A percentile compares a stretch with the other conserved stretches of the same genome.
Conservation (phyloP, 2,888 invertebrate genomes). For the Sinopyrophorus schimmeli region DNA sequence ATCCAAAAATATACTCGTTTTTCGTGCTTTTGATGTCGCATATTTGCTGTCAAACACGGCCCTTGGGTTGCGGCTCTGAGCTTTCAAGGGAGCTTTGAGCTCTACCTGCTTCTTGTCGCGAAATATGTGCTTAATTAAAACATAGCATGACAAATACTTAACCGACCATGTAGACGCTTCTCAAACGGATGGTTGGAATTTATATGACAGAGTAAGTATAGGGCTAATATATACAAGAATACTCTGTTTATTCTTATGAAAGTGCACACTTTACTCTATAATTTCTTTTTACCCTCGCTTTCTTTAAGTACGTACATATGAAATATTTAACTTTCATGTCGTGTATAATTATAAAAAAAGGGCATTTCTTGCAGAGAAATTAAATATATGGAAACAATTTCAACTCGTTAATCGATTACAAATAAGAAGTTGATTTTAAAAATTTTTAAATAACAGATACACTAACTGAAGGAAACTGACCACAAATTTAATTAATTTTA, state of each 20-base stretch:
- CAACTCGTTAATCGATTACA: too few species aligned
- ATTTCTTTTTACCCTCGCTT: conserved; percentile 2
- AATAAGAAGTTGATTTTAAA: too few species aligned
- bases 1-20: conserved; percentile 43
- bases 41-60: conserved; percentile 41
- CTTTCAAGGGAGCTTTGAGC: conserved; percentile 43
- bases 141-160: conserved; percentile 55
- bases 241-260: conserved; percentile 17
- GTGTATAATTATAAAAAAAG: too few species aligned
- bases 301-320: neutral
- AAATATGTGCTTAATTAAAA: conserved; percentile 55
- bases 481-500: conserved; percentile 19
- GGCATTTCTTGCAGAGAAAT: too few species aligned
- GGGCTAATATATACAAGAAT: conserved; percentile 25
- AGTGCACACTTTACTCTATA: conserved; percentile 10
- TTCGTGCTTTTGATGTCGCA: conserved; percentile 40
- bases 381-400: too few species aligned
- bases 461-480: conserved; percentile 1
- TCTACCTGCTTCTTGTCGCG: conserved; percentile 47
- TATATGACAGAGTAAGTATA: conserved; percentile 25
- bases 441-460: too few species aligned
- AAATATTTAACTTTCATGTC: neutral
- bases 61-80: conserved; percentile 44
- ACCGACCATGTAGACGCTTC: conserved; percentile 42
- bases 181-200: conserved; percentile 33